phyloP scores from a whole-genome alignment of 2,888 invertebrate species.

The Nesidiocoris tenuis region DNA sequence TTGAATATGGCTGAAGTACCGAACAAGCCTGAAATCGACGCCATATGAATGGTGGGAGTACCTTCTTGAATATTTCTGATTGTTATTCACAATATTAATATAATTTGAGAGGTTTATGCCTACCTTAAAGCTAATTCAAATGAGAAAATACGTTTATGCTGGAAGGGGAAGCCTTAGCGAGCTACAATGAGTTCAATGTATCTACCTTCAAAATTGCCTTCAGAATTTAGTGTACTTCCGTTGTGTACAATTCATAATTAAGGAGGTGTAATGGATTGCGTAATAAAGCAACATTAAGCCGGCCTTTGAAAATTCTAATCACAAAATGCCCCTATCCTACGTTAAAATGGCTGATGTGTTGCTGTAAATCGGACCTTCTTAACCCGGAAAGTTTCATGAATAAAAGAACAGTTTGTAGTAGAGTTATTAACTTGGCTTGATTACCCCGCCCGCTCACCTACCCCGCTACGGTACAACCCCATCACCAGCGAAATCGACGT shows the following conservation, averaged over 20 bases:
- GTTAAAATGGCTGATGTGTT: neutral
- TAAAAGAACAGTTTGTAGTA: constrained; percentile 38
- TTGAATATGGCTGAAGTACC: no score
- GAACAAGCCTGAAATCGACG: no score
- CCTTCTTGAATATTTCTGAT: no score
- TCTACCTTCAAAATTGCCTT: neutral
- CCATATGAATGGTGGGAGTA: no score
- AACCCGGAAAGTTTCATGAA: constrained; percentile 33
- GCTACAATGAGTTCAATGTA: no score
- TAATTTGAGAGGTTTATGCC: no score
- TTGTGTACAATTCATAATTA: neutral
- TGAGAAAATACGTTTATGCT: no score
- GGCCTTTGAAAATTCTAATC: neutral
- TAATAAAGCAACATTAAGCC: neutral
- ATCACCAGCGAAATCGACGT: neutral
- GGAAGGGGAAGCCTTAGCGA: no score
- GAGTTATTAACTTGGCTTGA: constrained; percentile 34
- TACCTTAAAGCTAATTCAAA: no score
- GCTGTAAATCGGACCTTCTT: constrained; percentile 29
- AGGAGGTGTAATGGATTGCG: neutral
- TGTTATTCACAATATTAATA: no score
- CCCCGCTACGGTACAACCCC: neutral
- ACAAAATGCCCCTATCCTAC: neutral
- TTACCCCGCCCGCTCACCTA: constrained; percentile 17
- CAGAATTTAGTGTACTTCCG: neutral